These are phyloP conservation scores for Piaya cayana DNA, from an alignment of 2,113 vertebrate species.

Conservation along the genomic window DNA sequence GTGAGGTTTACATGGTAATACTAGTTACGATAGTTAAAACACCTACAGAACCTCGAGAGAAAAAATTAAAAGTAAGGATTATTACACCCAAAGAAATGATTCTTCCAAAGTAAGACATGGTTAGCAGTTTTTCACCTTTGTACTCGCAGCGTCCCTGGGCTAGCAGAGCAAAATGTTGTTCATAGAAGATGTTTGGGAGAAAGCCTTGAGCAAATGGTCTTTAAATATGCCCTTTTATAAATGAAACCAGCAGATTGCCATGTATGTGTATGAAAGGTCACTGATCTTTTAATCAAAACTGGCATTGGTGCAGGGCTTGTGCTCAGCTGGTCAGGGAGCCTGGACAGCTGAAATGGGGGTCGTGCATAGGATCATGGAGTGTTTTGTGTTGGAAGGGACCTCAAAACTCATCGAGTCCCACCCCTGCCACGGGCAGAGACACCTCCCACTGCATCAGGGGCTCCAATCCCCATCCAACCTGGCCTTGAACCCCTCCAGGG, in stretches of 20 bases:
- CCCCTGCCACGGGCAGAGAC: too few relatives aligned
- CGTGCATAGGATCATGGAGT: too few relatives aligned
- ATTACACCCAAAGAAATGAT: neutral
- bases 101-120: neutral
- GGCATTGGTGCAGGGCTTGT: neutral
- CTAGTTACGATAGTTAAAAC: neutral
- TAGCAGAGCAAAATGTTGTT: neutral
- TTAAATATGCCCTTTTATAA: neutral
- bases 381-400: too few relatives aligned
- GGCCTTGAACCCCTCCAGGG: too few relatives aligned
- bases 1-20: neutral
- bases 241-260: neutral
- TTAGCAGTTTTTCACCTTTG: fast-evolving
- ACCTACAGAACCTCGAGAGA: neutral
- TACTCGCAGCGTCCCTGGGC: neutral
- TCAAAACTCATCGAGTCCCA: too few relatives aligned
- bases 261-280: neutral
- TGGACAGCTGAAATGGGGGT: fast-evolving
- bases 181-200: neutral
- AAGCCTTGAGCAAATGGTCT: neutral
- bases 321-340: neutral
- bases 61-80: neutral
- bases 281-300: neutral
- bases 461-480: too few relatives aligned
- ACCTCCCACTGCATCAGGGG: too few relatives aligned